Percentiles rank a stretch among this genome's conserved stretches.
phyloP scores from a whole-genome alignment of 1,140 invertebrate genomes.

The Telenomus remus region DNA sequence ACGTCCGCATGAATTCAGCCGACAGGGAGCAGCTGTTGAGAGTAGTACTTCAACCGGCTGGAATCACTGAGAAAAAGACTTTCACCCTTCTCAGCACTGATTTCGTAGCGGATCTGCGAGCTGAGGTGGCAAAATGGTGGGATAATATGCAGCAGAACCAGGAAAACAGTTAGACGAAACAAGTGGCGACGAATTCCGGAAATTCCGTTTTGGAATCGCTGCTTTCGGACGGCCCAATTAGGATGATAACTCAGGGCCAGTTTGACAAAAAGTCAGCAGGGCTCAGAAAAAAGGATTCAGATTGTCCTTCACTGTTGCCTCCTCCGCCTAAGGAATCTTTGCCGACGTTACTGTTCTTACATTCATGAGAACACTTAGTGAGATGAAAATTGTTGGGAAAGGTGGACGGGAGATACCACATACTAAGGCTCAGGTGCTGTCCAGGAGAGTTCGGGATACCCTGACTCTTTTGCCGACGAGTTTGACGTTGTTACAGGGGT shows the following conservation, averaged over 20 bases:
- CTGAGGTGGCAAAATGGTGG: conserved; percentile 96
- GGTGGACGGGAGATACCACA: conserved; percentile 86
- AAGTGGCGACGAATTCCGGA: conserved; percentile 20
- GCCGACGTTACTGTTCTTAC: conserved; percentile 91
- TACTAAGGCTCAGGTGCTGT: conserved; percentile 91
- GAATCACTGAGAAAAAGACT: conserved; percentile 85
- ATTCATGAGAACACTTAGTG: conserved; percentile 90
- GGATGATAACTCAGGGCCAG: conserved; percentile 95
- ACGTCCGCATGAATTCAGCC: conserved; percentile 79
- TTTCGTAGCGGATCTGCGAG: conserved; percentile 91
- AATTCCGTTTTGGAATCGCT: conserved; percentile 78
- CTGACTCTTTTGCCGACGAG: conserved; percentile 92
- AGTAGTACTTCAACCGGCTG: conserved; percentile 89
- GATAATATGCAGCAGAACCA: conserved; percentile 75
- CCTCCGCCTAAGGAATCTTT: conserved; percentile 88
- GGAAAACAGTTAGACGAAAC: conserved; percentile 34
- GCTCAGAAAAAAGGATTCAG: conserved; percentile 80
- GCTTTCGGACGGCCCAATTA: conserved; percentile 86
- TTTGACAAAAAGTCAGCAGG: conserved; percentile 90
- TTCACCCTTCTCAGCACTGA: conserved; percentile 87
- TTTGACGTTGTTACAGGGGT: conserved; percentile 87
- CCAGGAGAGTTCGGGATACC: conserved; percentile 94
- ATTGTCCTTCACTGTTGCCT: conserved; percentile 85
- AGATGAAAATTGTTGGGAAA: conserved; percentile 85
- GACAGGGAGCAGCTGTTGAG: conserved; percentile 80